These are phyloP conservation scores for Ahaetulla prasina DNA, from an alignment of 2,113 vertebrate genomes.

Conservation along the genomic window DNA sequence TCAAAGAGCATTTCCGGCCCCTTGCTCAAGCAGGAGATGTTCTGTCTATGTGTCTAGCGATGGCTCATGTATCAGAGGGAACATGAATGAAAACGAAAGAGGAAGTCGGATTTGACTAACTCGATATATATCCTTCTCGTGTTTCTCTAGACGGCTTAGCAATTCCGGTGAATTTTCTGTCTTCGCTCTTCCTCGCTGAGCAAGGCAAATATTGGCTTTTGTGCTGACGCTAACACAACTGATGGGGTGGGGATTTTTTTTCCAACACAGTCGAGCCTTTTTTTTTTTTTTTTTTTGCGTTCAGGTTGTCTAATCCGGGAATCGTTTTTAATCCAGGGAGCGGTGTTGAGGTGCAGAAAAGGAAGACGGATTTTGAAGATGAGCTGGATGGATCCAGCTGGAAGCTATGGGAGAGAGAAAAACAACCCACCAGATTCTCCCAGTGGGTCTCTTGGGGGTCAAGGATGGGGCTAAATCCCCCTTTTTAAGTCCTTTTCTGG, in stretches of 20 bases:
- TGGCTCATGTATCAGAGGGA: neutral
- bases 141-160: neutral
- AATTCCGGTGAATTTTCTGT: neutral
- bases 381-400: neutral
- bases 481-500: neutral
- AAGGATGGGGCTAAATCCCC: neutral
- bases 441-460: neutral
- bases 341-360: neutral
- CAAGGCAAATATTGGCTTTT: neutral
- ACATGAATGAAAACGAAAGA: neutral
- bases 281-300: neutral
- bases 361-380: neutral
- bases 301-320: neutral
- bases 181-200: neutral
- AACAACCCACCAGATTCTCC: neutral
- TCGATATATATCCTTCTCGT: neutral
- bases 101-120: neutral
- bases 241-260: neutral
- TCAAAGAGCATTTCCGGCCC: too few species aligned
- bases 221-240: neutral
- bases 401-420: neutral
- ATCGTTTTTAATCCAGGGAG: neutral
- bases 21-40: too few species aligned
- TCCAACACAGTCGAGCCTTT: neutral
- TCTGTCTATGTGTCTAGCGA: accelerated